Base-by-base conservation (phyloP, 2,888 invertebrate species). In the Lasius platythorax region DNA sequence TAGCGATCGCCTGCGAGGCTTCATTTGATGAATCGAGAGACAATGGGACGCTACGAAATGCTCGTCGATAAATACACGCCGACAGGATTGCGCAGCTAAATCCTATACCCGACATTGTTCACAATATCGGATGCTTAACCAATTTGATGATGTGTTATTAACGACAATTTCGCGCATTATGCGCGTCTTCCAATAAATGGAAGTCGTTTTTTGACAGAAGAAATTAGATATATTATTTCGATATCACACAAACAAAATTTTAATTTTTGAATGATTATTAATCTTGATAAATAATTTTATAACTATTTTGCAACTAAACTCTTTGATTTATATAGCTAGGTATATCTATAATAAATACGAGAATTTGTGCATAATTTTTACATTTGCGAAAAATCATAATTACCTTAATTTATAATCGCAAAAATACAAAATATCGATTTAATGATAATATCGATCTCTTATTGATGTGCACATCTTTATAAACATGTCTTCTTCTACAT, bases 21-120 rank as follows among this genome's bases (percentile, higher is more conserved):
- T 92, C 92, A 92, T 92, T 92, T 92, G 92, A 92, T 92, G 92
- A 92, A 91, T 76, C 70, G 78, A 82, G 88, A 91, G 91, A 91
- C 92, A 92, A 92, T 91, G 82, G 87, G 56, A 88, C 61, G 82
- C 85, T 84, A 82, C 86, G 74, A 67, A 72, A 83, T 58, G 64
- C 81, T 56, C 85, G 72, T 84, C 58, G 68, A 76, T 74, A 68
- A 87, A 87, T 81, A 81, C 79, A 81, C 43, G 58, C 33, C 33
- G 79, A 79, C 73, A 81, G 73, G 73, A 79, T 79, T 79, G 79
- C 33, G 61, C 37, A 81, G 73, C 46, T 61, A 81, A 72, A 81
- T 81, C 61, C 72, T 70, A 43, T 79, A n/a, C 33, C 28, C 61
- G 28, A 46, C 73, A 33, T 72, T 61, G 37, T 61, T 72, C 46